phyloP scores from a whole-genome alignment of 2,888 invertebrate genomes.

The Calameuta pallipes region DNA sequence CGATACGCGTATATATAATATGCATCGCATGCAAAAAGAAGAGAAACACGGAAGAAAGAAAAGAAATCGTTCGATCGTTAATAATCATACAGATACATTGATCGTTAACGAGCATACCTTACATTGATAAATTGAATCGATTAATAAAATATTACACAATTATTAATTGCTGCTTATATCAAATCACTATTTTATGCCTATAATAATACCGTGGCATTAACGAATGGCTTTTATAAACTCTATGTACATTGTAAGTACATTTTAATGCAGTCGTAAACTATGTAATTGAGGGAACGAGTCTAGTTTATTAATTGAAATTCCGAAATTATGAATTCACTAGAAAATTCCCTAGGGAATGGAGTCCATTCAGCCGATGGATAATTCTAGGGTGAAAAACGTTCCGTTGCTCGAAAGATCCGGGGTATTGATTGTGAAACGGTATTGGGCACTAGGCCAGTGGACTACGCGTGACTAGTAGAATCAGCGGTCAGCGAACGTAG shows the following conservation, averaged over 20 bases:
- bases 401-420: background rate
- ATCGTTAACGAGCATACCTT: background rate
- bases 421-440: constrained; percentile 21
- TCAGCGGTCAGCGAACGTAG: constrained; percentile 4
- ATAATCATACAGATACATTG: background rate
- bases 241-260: too few species aligned
- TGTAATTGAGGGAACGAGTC: too few species aligned
- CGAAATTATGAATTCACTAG: too few species aligned
- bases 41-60: too few species aligned
- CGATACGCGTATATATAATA: background rate
- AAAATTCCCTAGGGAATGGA: background rate
- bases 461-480: constrained; percentile 5
- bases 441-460: constrained; percentile 24
- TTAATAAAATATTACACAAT: too few species aligned
- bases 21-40: background rate
- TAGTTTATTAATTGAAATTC: background rate
- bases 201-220: background rate
- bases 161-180: background rate
- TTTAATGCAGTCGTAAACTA: too few species aligned
- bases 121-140: background rate
- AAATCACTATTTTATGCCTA: background rate
- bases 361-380: background rate
- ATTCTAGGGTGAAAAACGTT: background rate
- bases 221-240: background rate
- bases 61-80: background rate